These are phyloP conservation scores for Aptenodytes forsteri DNA, from an alignment of 2,113 vertebrate genomes.

Conservation along the genomic window DNA sequence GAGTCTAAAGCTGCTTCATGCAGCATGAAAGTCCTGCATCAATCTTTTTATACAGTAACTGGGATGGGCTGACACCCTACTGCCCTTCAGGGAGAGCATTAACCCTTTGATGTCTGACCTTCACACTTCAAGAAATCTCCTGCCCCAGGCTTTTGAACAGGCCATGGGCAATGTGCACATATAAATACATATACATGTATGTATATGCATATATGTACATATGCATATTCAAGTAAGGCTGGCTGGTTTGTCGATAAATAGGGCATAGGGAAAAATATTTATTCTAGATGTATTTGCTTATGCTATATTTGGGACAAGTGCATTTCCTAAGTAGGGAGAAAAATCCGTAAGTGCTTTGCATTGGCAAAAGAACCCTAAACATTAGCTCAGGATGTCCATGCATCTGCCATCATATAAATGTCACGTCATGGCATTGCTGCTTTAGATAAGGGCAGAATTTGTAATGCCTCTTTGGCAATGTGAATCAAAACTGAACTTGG, in stretches of 20 bases:
- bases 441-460: background rate
- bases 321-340: background rate
- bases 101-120: background rate
- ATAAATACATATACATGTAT: background rate
- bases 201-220: accelerated
- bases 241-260: background rate
- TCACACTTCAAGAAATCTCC: background rate
- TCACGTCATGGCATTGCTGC: background rate
- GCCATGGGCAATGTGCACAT: accelerated
- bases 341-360: background rate
- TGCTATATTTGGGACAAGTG: background rate
- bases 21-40: background rate
- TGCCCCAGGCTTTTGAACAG: background rate
- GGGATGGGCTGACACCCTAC: background rate
- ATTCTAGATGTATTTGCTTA: background rate
- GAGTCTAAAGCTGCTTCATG: background rate
- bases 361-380: background rate
- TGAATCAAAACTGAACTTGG: background rate
- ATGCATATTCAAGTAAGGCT: background rate
- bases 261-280: background rate
- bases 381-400: background rate
- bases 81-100: background rate
- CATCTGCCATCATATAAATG: accelerated
- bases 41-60: background rate
- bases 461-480: accelerated